A percentile compares a stretch with the other conserved stretches of the same genome.
Conservation (phyloP, 1,140 invertebrate species). For the Rhopalosiphum maidis region DNA sequence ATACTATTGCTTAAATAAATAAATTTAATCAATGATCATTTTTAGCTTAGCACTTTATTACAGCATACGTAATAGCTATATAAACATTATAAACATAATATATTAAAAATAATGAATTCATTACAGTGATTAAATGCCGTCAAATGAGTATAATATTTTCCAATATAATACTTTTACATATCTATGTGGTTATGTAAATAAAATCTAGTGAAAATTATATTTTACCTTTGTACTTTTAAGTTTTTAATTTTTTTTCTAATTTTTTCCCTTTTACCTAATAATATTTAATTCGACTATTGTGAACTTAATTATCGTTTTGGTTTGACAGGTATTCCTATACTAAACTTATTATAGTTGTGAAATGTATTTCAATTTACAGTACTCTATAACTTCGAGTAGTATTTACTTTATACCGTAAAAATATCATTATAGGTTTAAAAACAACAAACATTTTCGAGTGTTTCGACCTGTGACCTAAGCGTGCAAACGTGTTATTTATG, state of each 20-base stretch:
- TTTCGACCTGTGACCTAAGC: constrained; percentile 9
- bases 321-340: too few species aligned
- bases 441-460: neutral
- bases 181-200: neutral
- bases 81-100: neutral
- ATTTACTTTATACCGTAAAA: neutral
- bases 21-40: neutral
- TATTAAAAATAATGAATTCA: neutral
- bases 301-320: too few species aligned
- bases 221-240: neutral
- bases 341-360: too few species aligned
- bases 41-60: neutral
- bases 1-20: too few species aligned
- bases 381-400: neutral
- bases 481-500: constrained; percentile 20
- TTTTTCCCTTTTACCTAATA: neutral
- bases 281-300: too few species aligned
- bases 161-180: neutral
- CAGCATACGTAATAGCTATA: neutral
- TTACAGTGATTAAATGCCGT: neutral
- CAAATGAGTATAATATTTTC: neutral
- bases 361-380: too few species aligned
- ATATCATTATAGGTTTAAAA: neutral
- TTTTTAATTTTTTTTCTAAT: neutral
- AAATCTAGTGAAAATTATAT: neutral